Evolutionary conservation across 2,797 vertebrate species (phyloP), one percentile per base, ranked within the genome.

Genomic region (Ispidina picta): DNA sequence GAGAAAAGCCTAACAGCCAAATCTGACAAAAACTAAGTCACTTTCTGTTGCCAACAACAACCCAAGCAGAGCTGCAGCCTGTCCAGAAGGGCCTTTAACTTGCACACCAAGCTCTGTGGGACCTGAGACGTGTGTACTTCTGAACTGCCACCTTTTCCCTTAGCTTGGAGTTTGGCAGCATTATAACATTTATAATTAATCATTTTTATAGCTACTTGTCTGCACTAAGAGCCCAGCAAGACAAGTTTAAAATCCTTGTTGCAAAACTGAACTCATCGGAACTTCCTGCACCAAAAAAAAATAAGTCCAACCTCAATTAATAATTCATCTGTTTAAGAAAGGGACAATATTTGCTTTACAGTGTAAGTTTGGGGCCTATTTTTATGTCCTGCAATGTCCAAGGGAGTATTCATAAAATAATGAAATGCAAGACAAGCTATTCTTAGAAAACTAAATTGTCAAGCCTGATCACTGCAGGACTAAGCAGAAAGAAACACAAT

Each of bases 371-470:
- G 8, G 39, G 11, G 11, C 26, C 80, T 58, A 55, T 58, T 90
- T 88, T 70, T 82, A 44, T 52, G 86, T 29, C 21, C 43, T 87
- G 18, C 31, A 85, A 78, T 8, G 9, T 81, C 73, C 70, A 75
- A 90, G 75, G 43, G n/a, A 68, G 5, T 25, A 80, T 51, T 62
- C 3, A 3, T 52, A 86, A 92, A 89, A 86, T 56, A 78, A 82
- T 6, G 4, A 92, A 85, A 78, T 70, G 3, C 65, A 63, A 85
- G 52, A 43, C 7, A 44, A 52, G 14, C 20, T 90, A 85, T 62
- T 87, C 94, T 87, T 80, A 89, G 62, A 69, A 92, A 89, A 89
- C 18, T 39, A 49, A 75, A 78, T 87, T 83, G 81, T 60, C 59
- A 83, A 56, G 5, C 52, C 72, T 55, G 28, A 92, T 56, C 28